phyloP scores from a whole-genome alignment of 1,140 invertebrate genomes.

The Cydia fagiglandana region DNA sequence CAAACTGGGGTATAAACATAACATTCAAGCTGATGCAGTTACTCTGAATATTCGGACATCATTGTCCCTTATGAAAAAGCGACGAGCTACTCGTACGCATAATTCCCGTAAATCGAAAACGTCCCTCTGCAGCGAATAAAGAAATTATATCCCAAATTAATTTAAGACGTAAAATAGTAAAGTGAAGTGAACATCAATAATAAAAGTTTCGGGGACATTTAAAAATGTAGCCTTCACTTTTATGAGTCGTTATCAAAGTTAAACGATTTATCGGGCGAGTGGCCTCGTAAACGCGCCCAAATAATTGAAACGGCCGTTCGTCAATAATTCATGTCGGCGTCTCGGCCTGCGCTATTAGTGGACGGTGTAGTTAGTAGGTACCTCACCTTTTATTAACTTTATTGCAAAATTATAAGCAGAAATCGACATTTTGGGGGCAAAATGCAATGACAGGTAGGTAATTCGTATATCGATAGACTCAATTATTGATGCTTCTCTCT shows the following conservation, averaged over 20 bases:
- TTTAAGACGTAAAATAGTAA: not conserved
- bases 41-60: no score
- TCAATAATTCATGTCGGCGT: conserved; percentile 5
- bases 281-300: not conserved
- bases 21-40: no score
- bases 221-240: conserved; percentile 17
- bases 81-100: no score
- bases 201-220: not conserved
- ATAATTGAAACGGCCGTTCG: not conserved
- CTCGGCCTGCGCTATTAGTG: conserved; percentile 3
- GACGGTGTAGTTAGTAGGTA: not conserved
- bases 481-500: no score
- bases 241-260: not conserved
- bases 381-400: no score
- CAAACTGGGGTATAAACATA: no score
- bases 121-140: not conserved
- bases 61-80: no score
- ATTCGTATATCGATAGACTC: no score
- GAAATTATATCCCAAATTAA: not conserved
- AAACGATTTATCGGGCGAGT: conserved; percentile 18
- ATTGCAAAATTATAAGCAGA: no score
- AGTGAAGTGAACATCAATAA: not conserved
- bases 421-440: no score
- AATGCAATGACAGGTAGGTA: no score
- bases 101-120: no score